phyloP scores from a whole-genome alignment of 2,113 vertebrate species.

The Sebastes fasciatus region DNA sequence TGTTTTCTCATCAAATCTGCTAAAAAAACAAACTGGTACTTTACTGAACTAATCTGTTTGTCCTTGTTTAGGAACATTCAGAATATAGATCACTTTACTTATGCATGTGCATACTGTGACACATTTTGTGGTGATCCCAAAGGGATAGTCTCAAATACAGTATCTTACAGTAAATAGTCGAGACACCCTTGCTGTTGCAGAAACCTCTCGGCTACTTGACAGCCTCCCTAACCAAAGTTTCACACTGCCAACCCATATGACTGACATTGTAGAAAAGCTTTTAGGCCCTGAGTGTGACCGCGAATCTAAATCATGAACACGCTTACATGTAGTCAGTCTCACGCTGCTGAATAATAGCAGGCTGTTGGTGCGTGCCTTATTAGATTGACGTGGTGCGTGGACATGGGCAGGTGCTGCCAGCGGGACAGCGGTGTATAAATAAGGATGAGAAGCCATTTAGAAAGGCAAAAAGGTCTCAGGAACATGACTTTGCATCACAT shows the following conservation, averaged over 20 bases:
- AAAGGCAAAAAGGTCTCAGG: conserved; percentile 52
- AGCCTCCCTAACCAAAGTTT: conserved; percentile 10
- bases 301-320: conserved; percentile 63
- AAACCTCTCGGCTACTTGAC: not conserved
- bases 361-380: conserved; percentile 61
- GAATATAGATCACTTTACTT: conserved; percentile 15
- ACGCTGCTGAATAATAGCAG: conserved; percentile 57
- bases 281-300: conserved; percentile 46
- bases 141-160: conserved; percentile 4
- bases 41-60: not conserved
- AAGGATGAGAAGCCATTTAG: conserved; percentile 61
- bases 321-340: conserved; percentile 50
- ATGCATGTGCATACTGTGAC: not conserved
- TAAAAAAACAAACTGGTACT: conserved; percentile 18
- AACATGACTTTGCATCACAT: conserved; percentile 79
- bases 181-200: not conserved
- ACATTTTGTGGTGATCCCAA: not conserved
- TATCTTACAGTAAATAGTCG: not conserved
- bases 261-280: conserved; percentile 42
- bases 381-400: conserved; percentile 58
- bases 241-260: conserved; percentile 27
- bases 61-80: conserved; percentile 8
- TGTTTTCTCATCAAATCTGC: not conserved
- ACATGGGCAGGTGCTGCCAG: conserved; percentile 60
- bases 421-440: conserved; percentile 58